Percentiles rank a stretch among this genome's conserved stretches.
Evolutionary conservation across 2,888 invertebrate species (phyloP).

Genomic region (Strigamia transsilvanica): DNA sequence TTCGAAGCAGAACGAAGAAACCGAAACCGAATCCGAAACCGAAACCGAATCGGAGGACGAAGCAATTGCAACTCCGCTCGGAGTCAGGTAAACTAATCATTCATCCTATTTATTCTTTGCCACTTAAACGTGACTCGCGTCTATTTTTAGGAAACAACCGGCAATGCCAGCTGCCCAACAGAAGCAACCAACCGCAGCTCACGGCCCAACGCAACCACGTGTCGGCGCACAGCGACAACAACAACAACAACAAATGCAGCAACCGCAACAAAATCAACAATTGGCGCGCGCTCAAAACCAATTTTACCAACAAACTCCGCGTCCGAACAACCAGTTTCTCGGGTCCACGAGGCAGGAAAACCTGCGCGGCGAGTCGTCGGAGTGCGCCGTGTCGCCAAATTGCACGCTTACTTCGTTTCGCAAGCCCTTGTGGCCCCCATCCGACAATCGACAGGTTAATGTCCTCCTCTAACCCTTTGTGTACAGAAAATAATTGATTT

Average conservation of each 20-base stretch:
- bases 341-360: neutral
- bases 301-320: neutral
- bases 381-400: neutral
- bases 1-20: neutral
- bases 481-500: too few relatives aligned
- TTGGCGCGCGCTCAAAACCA: too few relatives aligned
- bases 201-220: neutral
- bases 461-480: too few relatives aligned
- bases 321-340: neutral
- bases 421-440: conserved; percentile 4
- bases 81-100: neutral
- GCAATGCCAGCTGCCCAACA: conserved; percentile 4
- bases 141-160: conserved; percentile 24
- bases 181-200: neutral
- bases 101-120: too few relatives aligned
- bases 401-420: neutral
- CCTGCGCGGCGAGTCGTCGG: neutral
- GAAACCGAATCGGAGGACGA: conserved; percentile 31
- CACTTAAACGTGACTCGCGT: neutral
- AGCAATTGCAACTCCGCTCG: neutral
- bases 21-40: neutral
- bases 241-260: neutral
- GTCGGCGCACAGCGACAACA: neutral
- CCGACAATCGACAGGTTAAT: neutral
- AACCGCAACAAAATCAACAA: neutral